Base-by-base conservation (phyloP, 2,797 vertebrate genomes). In the Mareca penelope region DNA sequence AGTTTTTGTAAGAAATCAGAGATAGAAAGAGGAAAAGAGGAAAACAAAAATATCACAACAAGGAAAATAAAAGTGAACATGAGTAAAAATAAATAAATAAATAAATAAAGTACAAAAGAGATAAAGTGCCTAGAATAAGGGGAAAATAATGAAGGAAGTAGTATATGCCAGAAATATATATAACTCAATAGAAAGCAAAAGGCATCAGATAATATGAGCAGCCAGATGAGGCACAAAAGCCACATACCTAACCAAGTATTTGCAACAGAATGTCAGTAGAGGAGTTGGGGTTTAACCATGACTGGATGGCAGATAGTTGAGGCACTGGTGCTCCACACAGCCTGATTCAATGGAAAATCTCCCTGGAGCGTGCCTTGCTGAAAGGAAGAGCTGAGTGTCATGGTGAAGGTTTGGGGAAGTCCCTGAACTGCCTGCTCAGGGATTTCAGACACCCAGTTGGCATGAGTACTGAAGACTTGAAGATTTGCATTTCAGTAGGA, bases 341-440 rank as follows among this genome's bases (percentile, higher is more conserved):
- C 10, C 50, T 65, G 12, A 10, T 50, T 22, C 10, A 52, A 35
- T 3, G 10, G 17, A 11, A 83, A 83, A 65, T 7, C 18, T 14
- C 21, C 21, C 61, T 83, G 48, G 68, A 21, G 12, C 1, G 0
- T 1, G 1, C 7, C 26, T 69, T 40, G 12, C 22, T 68, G 63
- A 55, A 75, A 52, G 21, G 7, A 53, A 59, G 46, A 69, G 18
- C 10, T 69, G 28, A 13, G 29, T 39, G 35, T 6, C 7, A 1
- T 35, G 28, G 22, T 53, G 37, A 22, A 88, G n/a, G 16, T 9
- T 5, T 59, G 50, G 2, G 28, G 37, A 78, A 91, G 18, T 9
- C 69, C n/a, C 50, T 42, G 26, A 89, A 10, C 52, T 1, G 16
- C n/a, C 12, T n/a, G 24, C 19, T 80, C 0, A 0, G 33, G 29